A percentile compares a stretch with the other conserved stretches of the same genome.
These are phyloP conservation scores for Pristionchus japonicus DNA, from an alignment of 2,888 invertebrate genomes.

Conservation along the genomic window DNA sequence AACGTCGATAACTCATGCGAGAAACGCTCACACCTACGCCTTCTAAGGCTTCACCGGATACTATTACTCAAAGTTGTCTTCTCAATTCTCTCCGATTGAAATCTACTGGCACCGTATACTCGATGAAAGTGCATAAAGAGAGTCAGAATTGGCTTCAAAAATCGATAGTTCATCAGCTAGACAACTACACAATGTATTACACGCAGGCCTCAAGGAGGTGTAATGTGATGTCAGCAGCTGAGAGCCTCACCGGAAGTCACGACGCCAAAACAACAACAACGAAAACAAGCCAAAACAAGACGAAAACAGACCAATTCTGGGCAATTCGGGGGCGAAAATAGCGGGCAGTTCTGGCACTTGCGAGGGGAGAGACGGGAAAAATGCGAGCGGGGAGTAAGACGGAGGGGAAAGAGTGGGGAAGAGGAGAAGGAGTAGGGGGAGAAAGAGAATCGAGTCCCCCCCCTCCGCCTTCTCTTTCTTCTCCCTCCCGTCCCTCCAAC, in stretches of 20 bases:
- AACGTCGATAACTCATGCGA: not conserved
- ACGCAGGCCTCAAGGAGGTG: not conserved
- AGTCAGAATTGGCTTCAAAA: too few relatives aligned
- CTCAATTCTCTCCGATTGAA: too few relatives aligned
- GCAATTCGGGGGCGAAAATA: not conserved
- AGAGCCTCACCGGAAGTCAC: not conserved
- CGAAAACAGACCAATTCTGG: not conserved
- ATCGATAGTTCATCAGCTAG: not conserved
- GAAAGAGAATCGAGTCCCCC: not conserved
- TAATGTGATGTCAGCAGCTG: not conserved
- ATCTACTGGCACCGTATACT: too few relatives aligned
- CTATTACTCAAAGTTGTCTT: too few relatives aligned
- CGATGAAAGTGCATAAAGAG: too few relatives aligned
- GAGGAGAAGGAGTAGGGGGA: not conserved
- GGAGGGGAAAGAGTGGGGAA: not conserved
- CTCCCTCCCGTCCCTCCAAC: not conserved
- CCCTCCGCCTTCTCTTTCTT: not conserved
- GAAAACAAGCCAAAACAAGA: not conserved
- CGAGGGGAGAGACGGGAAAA: too few relatives aligned
- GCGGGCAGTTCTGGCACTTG: not conserved
- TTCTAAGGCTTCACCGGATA: not conserved
- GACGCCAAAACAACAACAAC: not conserved
- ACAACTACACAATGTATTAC: not conserved
- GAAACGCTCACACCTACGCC: not conserved
- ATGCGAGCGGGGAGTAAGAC: not conserved